Conservation (phyloP, 2,113 vertebrate genomes). For the Corvus moneduloides region DNA sequence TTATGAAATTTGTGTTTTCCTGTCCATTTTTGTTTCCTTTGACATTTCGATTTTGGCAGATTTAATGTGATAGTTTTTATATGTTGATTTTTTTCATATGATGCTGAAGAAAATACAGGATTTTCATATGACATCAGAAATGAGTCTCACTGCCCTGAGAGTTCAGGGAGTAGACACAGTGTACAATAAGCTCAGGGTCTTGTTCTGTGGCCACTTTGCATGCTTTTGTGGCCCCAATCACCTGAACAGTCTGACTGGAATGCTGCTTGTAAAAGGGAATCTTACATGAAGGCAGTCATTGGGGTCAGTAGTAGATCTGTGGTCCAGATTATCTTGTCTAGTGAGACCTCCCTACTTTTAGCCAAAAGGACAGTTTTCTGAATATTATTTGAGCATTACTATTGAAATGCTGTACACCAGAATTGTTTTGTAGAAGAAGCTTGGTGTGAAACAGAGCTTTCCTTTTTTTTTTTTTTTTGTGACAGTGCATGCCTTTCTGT, state of each 20-base stretch:
- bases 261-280: not conserved
- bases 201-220: rapidly evolving
- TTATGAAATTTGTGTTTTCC: not conserved
- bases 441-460: not conserved
- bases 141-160: too few species aligned
- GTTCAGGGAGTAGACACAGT: rapidly evolving
- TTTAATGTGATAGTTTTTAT: not conserved
- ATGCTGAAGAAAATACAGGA: not conserved
- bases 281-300: not conserved
- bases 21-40: not conserved
- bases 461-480: not conserved
- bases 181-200: too few species aligned
- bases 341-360: not conserved
- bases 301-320: not conserved
- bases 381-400: not conserved
- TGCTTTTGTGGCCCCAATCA: not conserved
- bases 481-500: not conserved
- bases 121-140: not conserved
- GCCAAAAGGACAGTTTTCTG: not conserved
- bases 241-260: not conserved
- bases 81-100: not conserved
- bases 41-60: not conserved
- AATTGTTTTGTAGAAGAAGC: not conserved
- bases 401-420: not conserved
- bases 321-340: not conserved